These are phyloP conservation scores for Drosophila sp. DNA, from an alignment of 1,140 invertebrate genomes.

Conservation along the genomic window DNA sequence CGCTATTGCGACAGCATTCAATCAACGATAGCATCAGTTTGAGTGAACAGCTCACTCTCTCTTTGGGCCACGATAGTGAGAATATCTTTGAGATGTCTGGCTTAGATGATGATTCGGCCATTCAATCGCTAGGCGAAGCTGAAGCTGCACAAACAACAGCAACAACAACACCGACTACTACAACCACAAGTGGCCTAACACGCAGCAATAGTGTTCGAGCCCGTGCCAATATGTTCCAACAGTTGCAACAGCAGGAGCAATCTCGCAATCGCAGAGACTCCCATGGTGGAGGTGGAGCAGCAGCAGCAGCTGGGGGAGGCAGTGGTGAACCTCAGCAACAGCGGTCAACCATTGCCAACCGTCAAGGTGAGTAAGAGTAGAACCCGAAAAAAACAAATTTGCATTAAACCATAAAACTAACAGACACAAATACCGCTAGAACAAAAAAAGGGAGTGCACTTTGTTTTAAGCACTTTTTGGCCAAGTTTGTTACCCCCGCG, in stretches of 20 bases:
- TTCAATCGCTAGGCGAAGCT: slow-evolving; percentile 51
- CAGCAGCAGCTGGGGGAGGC: background rate
- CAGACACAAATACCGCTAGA: slow-evolving; percentile 21
- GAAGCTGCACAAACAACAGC: slow-evolving; percentile 31
- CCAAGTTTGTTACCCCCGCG: background rate
- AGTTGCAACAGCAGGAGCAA: slow-evolving; percentile 85
- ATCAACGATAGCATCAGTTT: slow-evolving; percentile 60
- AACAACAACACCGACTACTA: slow-evolving; percentile 15
- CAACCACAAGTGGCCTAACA: slow-evolving; percentile 77
- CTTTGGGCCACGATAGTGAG: slow-evolving; percentile 65
- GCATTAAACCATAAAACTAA: slow-evolving; percentile 63
- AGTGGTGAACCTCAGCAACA: slow-evolving; percentile 32
- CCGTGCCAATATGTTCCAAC: slow-evolving; percentile 86
- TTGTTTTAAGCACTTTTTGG: background rate
- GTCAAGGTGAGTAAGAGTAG: slow-evolving; percentile 56
- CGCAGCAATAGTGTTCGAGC: slow-evolving; percentile 86
- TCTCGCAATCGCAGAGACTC: slow-evolving; percentile 45
- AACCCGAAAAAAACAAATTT: slow-evolving; percentile 50
- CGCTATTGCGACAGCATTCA: slow-evolving; percentile 52
- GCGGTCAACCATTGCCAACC: slow-evolving; percentile 35
- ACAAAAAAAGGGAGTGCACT: background rate
- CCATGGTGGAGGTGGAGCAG: slow-evolving; percentile 23
- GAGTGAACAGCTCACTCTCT: slow-evolving; percentile 64
- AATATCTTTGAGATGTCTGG: slow-evolving; percentile 81
- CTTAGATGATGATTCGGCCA: slow-evolving; percentile 68